Evolutionary conservation across 2,797 vertebrate genomes (phyloP), one percentile per base, ranked within the genome.

Genomic region (Alca torda): DNA sequence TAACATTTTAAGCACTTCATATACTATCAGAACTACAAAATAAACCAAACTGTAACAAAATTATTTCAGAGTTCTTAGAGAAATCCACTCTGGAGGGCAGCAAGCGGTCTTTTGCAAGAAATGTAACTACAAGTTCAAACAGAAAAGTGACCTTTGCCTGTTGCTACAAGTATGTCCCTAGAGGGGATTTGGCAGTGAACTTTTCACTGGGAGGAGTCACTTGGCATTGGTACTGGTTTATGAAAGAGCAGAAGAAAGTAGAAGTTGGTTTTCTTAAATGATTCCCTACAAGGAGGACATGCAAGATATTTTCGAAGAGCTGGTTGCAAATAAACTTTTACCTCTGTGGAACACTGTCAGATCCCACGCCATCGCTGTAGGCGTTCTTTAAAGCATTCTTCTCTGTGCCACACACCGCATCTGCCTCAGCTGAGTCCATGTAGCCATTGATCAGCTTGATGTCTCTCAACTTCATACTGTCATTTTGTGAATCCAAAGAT

Each of bases 401-500:
- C 11, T 97, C 97, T 7, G 95, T 37, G 23, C 93, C 72, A 1
- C 39, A 69, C 4, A 13, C 8, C 0, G 21, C 85, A 18, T 95
- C 95, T 4, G 50, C 90, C 90, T 98, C 97, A 11, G 96, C 68
- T 56, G 88, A 53, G 33, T 97, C 96, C 37, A 48, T 24, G 68
- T 91, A 97, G 91, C 97, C 97, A 8, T 94, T 96, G 80, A 97
- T 65, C 87, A 97, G 85, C 75, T 69, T 98, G 65, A 48, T 3
- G 28, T 98, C 97, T 84, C 93, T 98, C 75, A 92, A 31, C 37
- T 91, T 98, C 68, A 84, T 30, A 48, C 97, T 98, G 89, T 98
- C 98, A 6, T 98, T 98, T 12, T 98, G 98, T 8, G 98, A 99
- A 77, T 98, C 98, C 96, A 98, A 98, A 17, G 98, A 99, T 5